Percentiles rank a stretch among this genome's conserved stretches.
These are phyloP conservation scores for Onthophagus sagittarius DNA, from an alignment of 2,888 invertebrate genomes.

Conservation along the genomic window DNA sequence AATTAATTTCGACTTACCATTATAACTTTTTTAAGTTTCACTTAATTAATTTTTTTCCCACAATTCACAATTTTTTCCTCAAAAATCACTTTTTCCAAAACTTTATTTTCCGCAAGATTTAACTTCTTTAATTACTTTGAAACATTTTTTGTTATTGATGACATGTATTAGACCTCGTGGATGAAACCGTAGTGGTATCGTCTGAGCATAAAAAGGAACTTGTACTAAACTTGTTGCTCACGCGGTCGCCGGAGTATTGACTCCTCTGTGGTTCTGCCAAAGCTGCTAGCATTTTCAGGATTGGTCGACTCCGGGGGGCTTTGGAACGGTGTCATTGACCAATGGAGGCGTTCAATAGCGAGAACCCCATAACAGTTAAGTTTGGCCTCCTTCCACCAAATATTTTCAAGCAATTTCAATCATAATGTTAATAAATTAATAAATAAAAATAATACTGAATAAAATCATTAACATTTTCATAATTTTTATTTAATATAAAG, in stretches of 20 bases:
- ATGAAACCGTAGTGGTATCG: not conserved
- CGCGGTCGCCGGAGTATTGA: constrained; percentile 37
- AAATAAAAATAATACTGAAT: too few species aligned
- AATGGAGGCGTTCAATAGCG: constrained; percentile 32
- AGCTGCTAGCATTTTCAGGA: constrained; percentile 28
- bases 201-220: constrained; percentile 14
- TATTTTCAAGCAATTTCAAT: constrained; percentile 26
- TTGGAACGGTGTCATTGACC: constrained; percentile 39
- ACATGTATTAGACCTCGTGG: not conserved
- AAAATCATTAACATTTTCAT: too few species aligned
- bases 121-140: not conserved
- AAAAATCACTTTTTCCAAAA: not conserved
- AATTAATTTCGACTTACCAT: not conserved
- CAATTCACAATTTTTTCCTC: not conserved
- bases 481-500: too few species aligned
- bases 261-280: constrained; percentile 34
- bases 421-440: constrained; percentile 25
- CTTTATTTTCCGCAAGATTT: not conserved
- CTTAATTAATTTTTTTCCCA: not conserved
- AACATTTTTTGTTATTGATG: not conserved
- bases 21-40: not conserved
- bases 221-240: constrained; percentile 40
- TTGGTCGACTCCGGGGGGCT: constrained; percentile 34
- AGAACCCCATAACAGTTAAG: constrained; percentile 40
- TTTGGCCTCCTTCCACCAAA: constrained; percentile 33